Conservation (phyloP, 2,797 vertebrate species). For the Myiotriccus ornatus region DNA sequence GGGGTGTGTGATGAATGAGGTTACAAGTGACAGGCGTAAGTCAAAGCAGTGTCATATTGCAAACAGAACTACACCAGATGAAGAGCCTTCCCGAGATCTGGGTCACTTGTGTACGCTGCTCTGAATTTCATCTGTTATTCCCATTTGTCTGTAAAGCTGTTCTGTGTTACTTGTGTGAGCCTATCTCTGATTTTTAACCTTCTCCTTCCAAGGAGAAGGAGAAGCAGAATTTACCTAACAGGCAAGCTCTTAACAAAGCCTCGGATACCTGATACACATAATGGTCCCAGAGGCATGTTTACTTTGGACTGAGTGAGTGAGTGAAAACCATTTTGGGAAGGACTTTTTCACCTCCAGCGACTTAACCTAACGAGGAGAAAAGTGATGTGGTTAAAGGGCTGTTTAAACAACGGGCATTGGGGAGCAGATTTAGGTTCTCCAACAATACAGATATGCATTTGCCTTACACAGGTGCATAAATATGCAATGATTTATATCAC, state of each 20-base stretch:
- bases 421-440: conserved; percentile 22
- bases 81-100: not conserved
- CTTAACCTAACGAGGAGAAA: conserved; percentile 65
- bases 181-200: conserved; percentile 17
- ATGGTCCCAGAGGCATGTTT: conserved; percentile 69
- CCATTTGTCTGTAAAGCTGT: not conserved
- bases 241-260: conserved; percentile 64
- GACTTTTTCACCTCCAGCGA: conserved; percentile 61
- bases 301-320: conserved; percentile 66
- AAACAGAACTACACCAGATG: not conserved
- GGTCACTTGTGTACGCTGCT: not conserved
- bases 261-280: conserved; percentile 65
- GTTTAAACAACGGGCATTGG: conserved; percentile 40
- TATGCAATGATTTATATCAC: conserved; percentile 20
- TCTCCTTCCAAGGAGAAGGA: not conserved
- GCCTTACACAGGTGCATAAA: conserved; percentile 44
- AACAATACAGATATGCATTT: conserved; percentile 25
- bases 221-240: conserved; percentile 46
- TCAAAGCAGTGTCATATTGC: not conserved
- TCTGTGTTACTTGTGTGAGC: not conserved
- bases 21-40: not conserved
- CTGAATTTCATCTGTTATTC: not conserved
- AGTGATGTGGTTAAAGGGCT: conserved; percentile 67
- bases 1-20: not conserved
- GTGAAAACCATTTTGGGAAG: conserved; percentile 66